Evolutionary conservation across 2,888 invertebrate species (phyloP).

Genomic region (Hirtodrosophila duncani): DNA sequence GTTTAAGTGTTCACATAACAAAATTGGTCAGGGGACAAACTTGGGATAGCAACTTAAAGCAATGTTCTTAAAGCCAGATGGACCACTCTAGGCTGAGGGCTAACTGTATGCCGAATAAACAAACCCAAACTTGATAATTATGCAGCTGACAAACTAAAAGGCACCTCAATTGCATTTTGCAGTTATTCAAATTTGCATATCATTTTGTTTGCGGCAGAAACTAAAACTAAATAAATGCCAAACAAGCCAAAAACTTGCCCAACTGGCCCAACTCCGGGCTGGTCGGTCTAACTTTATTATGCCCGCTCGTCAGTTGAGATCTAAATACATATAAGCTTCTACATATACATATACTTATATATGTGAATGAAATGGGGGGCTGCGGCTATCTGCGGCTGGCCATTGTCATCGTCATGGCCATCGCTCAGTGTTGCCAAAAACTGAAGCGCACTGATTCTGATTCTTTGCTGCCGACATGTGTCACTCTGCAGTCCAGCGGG

Average conservation of each 20-base stretch:
- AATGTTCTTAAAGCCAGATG: no score
- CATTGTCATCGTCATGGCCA: no score
- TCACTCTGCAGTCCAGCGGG: constrained; percentile 73
- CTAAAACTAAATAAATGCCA: constrained; percentile 72
- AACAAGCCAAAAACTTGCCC: constrained; percentile 60
- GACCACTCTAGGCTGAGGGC: no score
- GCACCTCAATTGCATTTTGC: constrained; percentile 72
- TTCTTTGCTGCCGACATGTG: constrained; percentile 77
- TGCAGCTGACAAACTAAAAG: constrained; percentile 41
- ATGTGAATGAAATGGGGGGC: background rate
- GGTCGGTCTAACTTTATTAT: constrained; percentile 63
- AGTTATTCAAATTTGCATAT: constrained; percentile 72
- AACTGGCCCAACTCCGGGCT: constrained; percentile 8
- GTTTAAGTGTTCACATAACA: constrained; percentile 17
- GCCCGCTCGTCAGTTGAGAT: constrained; percentile 26
- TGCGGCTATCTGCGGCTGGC: constrained; percentile 51
- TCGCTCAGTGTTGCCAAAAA: constrained; percentile 53
- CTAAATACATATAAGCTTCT: no score
- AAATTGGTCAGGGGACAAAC: background rate
- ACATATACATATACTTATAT: constrained; percentile 11
- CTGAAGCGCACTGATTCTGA: constrained; percentile 67
- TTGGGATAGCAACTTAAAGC: constrained; percentile 22
- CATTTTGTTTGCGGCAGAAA: constrained; percentile 47
- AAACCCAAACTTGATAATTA: constrained; percentile 52
- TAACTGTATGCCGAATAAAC: background rate